Conservation (phyloP, 2,888 invertebrate genomes). For the Muscina levida region DNA sequence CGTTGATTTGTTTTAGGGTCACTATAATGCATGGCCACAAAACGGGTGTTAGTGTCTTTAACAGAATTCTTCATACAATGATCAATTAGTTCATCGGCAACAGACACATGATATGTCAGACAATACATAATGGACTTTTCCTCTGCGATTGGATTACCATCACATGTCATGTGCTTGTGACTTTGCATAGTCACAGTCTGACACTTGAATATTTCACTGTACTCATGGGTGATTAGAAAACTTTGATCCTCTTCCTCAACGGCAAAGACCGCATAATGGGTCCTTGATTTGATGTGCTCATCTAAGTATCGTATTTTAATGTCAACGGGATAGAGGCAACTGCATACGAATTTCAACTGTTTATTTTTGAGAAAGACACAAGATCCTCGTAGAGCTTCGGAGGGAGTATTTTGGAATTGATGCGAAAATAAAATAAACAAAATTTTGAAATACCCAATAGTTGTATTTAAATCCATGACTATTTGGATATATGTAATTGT, state of each 20-base stretch:
- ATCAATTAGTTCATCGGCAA: constrained; percentile 56
- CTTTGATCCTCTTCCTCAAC: constrained; percentile 1
- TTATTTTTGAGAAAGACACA: constrained; percentile 29
- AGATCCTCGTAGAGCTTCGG: neutral
- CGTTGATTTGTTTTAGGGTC: constrained; percentile 15
- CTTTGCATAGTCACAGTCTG: neutral
- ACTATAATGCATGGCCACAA: constrained; percentile 57
- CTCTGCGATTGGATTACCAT: neutral
- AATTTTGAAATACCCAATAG: neutral
- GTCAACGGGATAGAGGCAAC: constrained; percentile 34
- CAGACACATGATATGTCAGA: constrained; percentile 30
- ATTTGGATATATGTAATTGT: neutral
- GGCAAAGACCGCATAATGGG: constrained; percentile 36
- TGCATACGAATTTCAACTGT: constrained; percentile 37
- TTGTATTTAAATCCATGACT: neutral
- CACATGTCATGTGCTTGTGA: constrained; percentile 11
- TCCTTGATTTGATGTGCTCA: constrained; percentile 5
- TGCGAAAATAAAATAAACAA: neutral
- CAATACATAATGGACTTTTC: constrained; percentile 33
- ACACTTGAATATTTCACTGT: constrained; percentile 39
- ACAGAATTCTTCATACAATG: constrained; percentile 6
- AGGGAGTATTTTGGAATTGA: neutral
- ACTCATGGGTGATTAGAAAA: constrained; percentile 46
- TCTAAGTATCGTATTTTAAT: constrained; percentile 45
- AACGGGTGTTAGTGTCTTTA: constrained; percentile 22